Conservation (phyloP, 2,113 vertebrate species). For the Falco punctatus region DNA sequence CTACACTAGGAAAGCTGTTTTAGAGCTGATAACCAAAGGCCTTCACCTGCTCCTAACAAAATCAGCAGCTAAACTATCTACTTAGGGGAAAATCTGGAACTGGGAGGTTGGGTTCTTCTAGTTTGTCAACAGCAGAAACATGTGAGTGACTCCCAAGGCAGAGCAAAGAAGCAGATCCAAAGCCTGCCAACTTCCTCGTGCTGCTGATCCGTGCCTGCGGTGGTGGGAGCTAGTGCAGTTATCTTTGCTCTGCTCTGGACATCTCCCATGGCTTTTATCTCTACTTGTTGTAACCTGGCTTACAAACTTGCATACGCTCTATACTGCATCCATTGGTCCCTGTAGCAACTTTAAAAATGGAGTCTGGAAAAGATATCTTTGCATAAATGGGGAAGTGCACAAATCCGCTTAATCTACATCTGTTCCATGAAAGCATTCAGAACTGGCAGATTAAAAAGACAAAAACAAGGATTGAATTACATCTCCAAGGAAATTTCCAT, state of each 20-base stretch:
- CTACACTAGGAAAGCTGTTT: not conserved
- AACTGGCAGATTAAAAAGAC: conserved; percentile 1
- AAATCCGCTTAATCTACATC: not conserved
- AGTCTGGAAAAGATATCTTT: not conserved
- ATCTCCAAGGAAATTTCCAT: conserved; percentile 39
- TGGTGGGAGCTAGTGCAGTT: not conserved
- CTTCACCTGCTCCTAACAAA: not conserved
- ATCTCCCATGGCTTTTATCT: not conserved
- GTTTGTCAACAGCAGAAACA: not conserved
- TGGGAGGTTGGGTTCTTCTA: not conserved
- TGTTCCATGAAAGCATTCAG: not conserved
- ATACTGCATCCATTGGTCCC: not conserved
- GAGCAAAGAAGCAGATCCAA: not conserved
- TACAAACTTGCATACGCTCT: not conserved
- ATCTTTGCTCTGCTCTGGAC: not conserved
- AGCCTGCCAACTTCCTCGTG: rapidly evolving
- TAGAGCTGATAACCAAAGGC: not conserved
- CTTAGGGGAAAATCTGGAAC: not conserved
- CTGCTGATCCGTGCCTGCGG: not conserved
- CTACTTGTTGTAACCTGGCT: not conserved
- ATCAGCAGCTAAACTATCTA: not conserved
- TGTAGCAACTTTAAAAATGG: not conserved
- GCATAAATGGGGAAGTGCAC: not conserved
- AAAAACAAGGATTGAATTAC: conserved; percentile 15
- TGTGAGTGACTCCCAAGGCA: not conserved